Conservation (phyloP, 2,888 invertebrate species). For the Cantharis rustica region DNA sequence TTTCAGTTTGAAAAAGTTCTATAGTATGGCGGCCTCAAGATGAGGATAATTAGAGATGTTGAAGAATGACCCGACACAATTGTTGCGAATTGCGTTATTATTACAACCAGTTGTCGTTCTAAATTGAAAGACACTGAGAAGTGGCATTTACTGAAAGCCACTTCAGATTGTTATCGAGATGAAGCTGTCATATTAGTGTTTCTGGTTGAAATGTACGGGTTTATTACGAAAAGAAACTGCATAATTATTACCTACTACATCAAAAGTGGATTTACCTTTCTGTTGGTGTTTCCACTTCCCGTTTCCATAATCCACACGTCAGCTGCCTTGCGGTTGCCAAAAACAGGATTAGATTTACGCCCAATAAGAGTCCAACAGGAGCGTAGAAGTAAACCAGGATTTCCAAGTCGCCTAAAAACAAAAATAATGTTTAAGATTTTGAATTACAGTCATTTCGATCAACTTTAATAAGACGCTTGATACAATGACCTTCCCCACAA, state of each 20-base stretch:
- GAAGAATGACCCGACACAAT: slow-evolving; percentile 15
- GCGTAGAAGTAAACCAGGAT: slow-evolving; percentile 85
- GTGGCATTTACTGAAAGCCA: slow-evolving; percentile 3
- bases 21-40: neutral
- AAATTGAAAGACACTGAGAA: neutral
- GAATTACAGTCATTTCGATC: neutral
- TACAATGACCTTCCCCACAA: neutral
- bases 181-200: neutral
- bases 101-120: slow-evolving; percentile 12
- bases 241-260: neutral
- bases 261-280: slow-evolving; percentile 61
- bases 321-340: slow-evolving; percentile 81
- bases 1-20: neutral
- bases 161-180: slow-evolving; percentile 7
- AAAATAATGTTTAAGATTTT: slow-evolving; percentile 6
- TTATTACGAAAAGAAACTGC: neutral
- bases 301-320: slow-evolving; percentile 86
- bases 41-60: neutral
- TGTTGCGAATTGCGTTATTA: slow-evolving; percentile 6
- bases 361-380: slow-evolving; percentile 78
- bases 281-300: slow-evolving; percentile 83
- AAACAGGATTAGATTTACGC: slow-evolving; percentile 80
- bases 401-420: slow-evolving; percentile 70
- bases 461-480: neutral
- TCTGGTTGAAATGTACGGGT: neutral